Conservation (phyloP, 2,113 vertebrate species). For the Phyllopteryx taeniolatus region DNA sequence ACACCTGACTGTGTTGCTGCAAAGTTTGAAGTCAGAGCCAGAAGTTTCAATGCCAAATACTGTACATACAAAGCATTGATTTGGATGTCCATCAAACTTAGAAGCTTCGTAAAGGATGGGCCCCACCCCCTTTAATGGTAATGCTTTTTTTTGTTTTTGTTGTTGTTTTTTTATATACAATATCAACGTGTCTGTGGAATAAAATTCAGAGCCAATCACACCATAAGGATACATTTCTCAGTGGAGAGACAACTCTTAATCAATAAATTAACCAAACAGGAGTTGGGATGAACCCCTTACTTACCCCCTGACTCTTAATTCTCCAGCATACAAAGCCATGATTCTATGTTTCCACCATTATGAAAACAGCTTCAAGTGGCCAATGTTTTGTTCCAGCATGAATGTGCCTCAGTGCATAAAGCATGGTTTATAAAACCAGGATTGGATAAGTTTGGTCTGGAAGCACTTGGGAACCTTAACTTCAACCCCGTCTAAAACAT, state of each 20-base stretch:
- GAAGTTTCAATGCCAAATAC: slow-evolving; percentile 44
- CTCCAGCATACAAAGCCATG: too few relatives aligned
- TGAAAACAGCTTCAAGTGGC: too few relatives aligned
- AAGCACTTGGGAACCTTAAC: too few relatives aligned
- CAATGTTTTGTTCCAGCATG: too few relatives aligned
- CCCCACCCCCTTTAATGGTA: slow-evolving; percentile 17
- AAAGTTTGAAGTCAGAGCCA: slow-evolving; percentile 50
- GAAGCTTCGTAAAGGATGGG: neutral
- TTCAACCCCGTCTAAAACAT: too few relatives aligned
- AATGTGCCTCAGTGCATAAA: too few relatives aligned
- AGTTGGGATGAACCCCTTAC: neutral
- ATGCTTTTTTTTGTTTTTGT: slow-evolving; percentile 15
- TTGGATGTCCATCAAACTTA: slow-evolving; percentile 58
- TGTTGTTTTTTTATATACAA: slow-evolving; percentile 7
- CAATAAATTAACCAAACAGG: too few relatives aligned
- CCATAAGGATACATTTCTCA: neutral
- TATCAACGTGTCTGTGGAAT: slow-evolving; percentile 36
- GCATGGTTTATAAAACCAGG: too few relatives aligned
- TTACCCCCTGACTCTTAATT: too few relatives aligned
- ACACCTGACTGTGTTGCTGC: neutral
- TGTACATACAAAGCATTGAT: slow-evolving; percentile 22
- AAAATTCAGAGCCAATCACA: slow-evolving; percentile 6
- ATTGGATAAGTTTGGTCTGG: too few relatives aligned
- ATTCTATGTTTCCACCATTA: too few relatives aligned
- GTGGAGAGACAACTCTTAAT: neutral